Conservation (phyloP, 2,888 invertebrate species). For the Iselma pallidipennis region DNA sequence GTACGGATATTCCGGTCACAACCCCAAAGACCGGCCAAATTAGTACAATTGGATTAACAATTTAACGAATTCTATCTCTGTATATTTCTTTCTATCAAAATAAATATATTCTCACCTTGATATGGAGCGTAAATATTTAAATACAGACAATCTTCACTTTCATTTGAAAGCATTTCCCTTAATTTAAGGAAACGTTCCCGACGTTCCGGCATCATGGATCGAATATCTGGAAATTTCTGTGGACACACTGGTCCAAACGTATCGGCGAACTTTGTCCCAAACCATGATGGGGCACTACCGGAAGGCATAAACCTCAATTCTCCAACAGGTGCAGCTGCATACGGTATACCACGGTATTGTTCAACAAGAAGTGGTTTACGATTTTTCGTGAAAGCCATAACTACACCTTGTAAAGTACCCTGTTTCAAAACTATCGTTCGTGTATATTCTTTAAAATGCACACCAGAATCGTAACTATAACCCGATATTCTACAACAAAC, state of each 20-base stretch:
- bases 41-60: background rate
- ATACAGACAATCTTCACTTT: constrained; percentile 88
- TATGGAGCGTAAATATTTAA: constrained; percentile 91
- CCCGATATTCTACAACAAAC: constrained; percentile 4
- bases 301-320: constrained; percentile 62
- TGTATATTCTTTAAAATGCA: constrained; percentile 34
- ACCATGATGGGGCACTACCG: constrained; percentile 82
- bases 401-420: constrained; percentile 69
- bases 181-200: constrained; percentile 74
- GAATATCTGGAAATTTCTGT: constrained; percentile 74
- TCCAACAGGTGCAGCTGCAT: constrained; percentile 78
- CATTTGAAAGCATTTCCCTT: constrained; percentile 68
- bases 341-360: constrained; percentile 79
- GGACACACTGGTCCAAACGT: constrained; percentile 84
- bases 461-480: constrained; percentile 1
- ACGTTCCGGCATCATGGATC: constrained; percentile 67
- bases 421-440: constrained; percentile 61
- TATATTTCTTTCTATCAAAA: background rate
- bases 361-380: constrained; percentile 69
- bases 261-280: constrained; percentile 64
- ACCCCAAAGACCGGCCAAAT: background rate
- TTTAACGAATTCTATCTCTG: background rate
- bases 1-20: background rate
- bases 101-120: constrained; percentile 65
- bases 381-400: constrained; percentile 59